phyloP scores from a whole-genome alignment of 2,113 vertebrate genomes.

The Phaethon lepturus region DNA sequence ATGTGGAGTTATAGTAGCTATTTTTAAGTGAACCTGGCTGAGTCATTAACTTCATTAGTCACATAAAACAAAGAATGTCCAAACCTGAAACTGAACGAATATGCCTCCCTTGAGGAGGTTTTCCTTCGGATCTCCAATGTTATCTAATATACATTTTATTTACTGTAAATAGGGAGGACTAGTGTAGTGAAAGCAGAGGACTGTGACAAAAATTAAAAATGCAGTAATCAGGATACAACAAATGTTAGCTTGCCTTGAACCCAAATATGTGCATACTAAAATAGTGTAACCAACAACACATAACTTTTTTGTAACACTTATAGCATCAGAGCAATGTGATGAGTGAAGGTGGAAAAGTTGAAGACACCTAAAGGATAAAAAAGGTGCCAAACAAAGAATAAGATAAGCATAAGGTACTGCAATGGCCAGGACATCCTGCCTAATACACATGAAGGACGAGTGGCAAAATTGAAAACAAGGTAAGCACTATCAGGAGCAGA shows the following conservation, averaged over 20 bases:
- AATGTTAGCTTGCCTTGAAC: neutral
- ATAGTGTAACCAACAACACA: fast-evolving
- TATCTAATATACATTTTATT: neutral
- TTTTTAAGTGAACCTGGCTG: neutral
- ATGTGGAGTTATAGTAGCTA: neutral
- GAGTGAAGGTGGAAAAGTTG: neutral
- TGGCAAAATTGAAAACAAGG: neutral
- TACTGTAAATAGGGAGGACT: neutral
- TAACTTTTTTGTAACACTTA: fast-evolving
- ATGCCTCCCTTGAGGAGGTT: neutral
- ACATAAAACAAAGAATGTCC: neutral
- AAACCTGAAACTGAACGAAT: neutral
- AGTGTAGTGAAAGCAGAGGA: neutral
- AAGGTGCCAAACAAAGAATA: neutral
- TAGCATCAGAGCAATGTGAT: neutral
- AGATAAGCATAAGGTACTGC: neutral
- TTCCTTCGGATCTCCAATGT: neutral
- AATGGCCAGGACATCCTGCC: neutral
- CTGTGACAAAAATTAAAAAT: neutral
- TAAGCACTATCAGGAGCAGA: neutral
- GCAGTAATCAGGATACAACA: neutral
- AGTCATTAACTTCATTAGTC: neutral
- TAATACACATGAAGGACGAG: neutral
- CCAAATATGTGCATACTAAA: neutral
- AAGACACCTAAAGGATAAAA: neutral